phyloP scores from a whole-genome alignment of 2,797 vertebrate genomes.

The Echiichthys vipera region DNA sequence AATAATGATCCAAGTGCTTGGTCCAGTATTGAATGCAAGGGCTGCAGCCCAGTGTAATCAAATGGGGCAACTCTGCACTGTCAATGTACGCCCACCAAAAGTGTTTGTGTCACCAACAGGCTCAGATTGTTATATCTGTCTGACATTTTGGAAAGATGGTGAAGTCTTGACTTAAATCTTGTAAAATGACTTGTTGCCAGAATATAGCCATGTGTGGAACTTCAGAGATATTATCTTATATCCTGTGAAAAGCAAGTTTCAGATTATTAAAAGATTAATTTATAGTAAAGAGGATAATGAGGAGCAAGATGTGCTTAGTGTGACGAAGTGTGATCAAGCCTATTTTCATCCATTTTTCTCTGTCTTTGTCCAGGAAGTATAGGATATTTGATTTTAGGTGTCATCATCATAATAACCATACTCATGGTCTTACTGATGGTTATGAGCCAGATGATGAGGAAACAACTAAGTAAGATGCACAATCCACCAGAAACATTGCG shows the following conservation, averaged over 20 bases:
- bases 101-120: no score
- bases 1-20: background rate
- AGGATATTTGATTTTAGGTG: background rate
- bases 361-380: constrained; percentile 10
- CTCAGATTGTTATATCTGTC: no score
- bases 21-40: no score
- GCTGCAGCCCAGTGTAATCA: no score
- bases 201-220: no score
- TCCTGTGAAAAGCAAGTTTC: background rate
- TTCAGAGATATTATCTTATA: no score
- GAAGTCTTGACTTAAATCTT: no score
- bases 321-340: accelerated
- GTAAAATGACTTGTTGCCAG: no score
- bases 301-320: background rate
- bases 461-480: constrained; percentile 3
- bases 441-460: background rate
- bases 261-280: background rate
- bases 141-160: no score
- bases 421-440: background rate
- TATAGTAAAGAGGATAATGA: background rate
- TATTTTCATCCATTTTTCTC: background rate
- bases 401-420: background rate
- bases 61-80: no score
- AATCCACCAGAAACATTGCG: background rate
- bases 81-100: no score